Evolutionary conservation across 2,888 invertebrate genomes (phyloP), one percentile per base, ranked within the genome.

Genomic region (Pteria penguin): DNA sequence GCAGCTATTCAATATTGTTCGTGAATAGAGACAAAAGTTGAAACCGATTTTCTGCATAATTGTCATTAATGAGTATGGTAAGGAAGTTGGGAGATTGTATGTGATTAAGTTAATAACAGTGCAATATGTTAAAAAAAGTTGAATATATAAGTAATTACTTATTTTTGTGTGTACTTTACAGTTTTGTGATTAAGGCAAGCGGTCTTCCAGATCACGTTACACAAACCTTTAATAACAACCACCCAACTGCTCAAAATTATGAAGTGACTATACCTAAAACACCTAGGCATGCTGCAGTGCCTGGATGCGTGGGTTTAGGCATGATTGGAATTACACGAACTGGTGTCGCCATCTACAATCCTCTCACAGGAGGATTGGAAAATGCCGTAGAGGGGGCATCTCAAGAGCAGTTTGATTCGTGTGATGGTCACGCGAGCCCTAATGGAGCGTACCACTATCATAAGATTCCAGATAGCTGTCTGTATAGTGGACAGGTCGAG

Each of bases 401-500:
- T 31, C 36, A n/a, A 5, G 82, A 82, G 55, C 57, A 31, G 18
- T 76, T 82, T 65, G 82, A 82, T 63, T 57, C 32, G 54, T 82
- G 82, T 72, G 72, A 78, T 32, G 82, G 82, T n/a, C 82, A 82
- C 52, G 57, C 81, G 2, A 58, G 57, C 29, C 66, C 33, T 3
- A 14, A 22, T 24, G 82, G 82, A 1, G 65, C 52, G 11, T 82
- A 82, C 67, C 81, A 81, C 60, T 81, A 82, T 67, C 82, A 82
- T 67, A 74, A 78, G 24, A 57, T 77, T 1, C 81, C 81, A 5
- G 68, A 60, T 1, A 76, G 72, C 52, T 82, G 82, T 67, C 22
- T 82, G 29, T 62, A 75, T 58, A 54, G 26, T 11, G 62, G 65
- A 8, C 55, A 60, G 2, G 36, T 36, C 8, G 81, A 76, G 18